A percentile compares a stretch with the other conserved stretches of the same genome.
Evolutionary conservation across 2,113 vertebrate genomes (phyloP).

Genomic region (Tychaedon coryphoeus): DNA sequence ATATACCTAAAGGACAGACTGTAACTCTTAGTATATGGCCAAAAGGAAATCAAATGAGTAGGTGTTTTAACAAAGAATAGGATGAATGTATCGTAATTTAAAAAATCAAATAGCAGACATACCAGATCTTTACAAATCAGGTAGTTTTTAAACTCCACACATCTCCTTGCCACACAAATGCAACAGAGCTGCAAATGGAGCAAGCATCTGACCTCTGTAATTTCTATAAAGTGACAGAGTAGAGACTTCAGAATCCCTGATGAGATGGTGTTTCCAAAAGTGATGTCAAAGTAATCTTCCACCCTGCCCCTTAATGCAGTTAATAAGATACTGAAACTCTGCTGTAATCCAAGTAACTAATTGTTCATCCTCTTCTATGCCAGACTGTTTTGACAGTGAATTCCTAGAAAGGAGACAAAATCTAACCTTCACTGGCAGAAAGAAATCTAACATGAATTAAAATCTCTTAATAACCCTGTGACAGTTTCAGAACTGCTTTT

Average conservation of each 20-base stretch:
- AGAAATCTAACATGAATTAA: neutral
- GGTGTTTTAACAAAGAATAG: neutral
- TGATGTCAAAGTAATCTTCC: neutral
- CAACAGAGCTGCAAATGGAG: neutral
- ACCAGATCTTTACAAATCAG: neutral
- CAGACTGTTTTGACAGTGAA: neutral
- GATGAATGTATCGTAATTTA: neutral
- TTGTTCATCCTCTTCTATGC: neutral
- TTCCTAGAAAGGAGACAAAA: neutral
- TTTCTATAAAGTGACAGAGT: neutral
- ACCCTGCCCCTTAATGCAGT: neutral
- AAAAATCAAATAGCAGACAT: neutral
- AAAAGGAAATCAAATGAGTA: neutral
- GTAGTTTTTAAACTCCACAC: neutral
- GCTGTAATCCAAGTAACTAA: neutral
- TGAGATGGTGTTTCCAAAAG: neutral
- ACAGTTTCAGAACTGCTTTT: neutral
- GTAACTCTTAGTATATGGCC: neutral
- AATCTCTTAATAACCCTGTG: neutral
- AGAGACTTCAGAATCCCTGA: neutral
- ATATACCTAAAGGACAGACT: neutral
- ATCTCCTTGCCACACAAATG: neutral
- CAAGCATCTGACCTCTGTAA: neutral
- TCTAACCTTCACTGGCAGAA: neutral
- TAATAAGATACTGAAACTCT: neutral